Base-by-base conservation (phyloP, 2,888 invertebrate genomes). In the Teinopalpus imperialis region DNA sequence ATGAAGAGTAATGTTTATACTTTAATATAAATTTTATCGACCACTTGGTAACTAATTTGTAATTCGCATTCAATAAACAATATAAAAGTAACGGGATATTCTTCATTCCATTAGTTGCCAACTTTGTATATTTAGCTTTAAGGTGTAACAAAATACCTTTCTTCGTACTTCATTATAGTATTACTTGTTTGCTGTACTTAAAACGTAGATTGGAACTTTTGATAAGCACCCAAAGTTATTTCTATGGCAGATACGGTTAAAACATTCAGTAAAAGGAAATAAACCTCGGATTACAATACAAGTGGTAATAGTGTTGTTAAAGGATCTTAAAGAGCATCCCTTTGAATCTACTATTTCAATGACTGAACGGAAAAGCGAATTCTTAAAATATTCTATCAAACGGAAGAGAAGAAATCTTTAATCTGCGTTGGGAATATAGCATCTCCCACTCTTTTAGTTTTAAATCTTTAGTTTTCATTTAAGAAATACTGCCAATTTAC, bases 241-340 rank as follows among this genome's bases (percentile, higher is more conserved):
- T n/a, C n/a, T 30, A 12, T 21, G n/a, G 7, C 13, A 10, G 29
- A 7, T 4, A 9, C 12, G 9, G n/a, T 21, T 34, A n/a, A 29
- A 13, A 7, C 6, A 5, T 21, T 10, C 3, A 13, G 12, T 13
- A 20, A 6, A 12, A 3, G 0, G 23, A 35, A 13, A 8, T 14
- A 7, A 7, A 16, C 13, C 30, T 30, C 23, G 30, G 21, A 30
- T 30, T 40, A 18, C 34, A 10, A 10, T 12, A 10, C 27, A 39
- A 20, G 9, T 10, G n/a, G 9, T 9, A 3, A 12, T 20, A n/a
- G 5, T 16, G 8, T 26, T 5, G n/a, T n/a, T 9, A 10, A 10
- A 1, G 31, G 6, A 8, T 5, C 16, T 9, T 16, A 31, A 8
- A 9, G 1, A 16, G 31, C 31, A 10, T 10, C 12, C 1, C 14